phyloP scores from a whole-genome alignment of 2,113 vertebrate species.

The Panurus biarmicus region DNA sequence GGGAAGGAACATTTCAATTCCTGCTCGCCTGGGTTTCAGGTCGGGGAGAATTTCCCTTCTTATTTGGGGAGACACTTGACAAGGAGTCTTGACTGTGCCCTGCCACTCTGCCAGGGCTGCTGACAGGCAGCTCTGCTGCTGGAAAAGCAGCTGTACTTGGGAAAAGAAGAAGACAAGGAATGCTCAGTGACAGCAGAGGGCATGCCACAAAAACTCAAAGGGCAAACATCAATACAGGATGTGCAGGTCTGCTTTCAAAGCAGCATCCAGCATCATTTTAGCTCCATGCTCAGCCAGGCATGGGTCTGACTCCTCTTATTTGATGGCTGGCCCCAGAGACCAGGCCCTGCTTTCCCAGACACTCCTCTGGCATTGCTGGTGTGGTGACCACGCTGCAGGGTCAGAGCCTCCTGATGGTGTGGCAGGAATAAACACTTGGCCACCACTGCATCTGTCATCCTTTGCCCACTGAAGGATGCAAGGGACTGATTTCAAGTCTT shows the following conservation, averaged over 20 bases:
- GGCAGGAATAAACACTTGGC: neutral
- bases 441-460: neutral
- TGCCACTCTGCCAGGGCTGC: neutral
- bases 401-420: neutral
- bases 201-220: neutral
- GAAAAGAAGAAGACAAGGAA: neutral
- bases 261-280: neutral
- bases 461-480: neutral
- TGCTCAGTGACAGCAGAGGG: neutral
- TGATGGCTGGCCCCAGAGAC: neutral
- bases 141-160: neutral
- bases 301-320: neutral
- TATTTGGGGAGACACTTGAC: neutral
- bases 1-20: neutral
- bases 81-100: neutral
- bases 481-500: neutral
- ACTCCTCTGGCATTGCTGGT: neutral
- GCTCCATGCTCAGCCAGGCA: neutral
- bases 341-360: neutral
- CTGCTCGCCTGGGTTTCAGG: neutral
- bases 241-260: neutral
- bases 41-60: neutral
- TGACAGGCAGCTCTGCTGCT: neutral
- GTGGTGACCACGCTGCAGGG: neutral
- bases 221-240: neutral